Evolutionary conservation across 2,113 vertebrate species (phyloP), one percentile per base, ranked within the genome.

Genomic region (Phrynocephalus versicolor): DNA sequence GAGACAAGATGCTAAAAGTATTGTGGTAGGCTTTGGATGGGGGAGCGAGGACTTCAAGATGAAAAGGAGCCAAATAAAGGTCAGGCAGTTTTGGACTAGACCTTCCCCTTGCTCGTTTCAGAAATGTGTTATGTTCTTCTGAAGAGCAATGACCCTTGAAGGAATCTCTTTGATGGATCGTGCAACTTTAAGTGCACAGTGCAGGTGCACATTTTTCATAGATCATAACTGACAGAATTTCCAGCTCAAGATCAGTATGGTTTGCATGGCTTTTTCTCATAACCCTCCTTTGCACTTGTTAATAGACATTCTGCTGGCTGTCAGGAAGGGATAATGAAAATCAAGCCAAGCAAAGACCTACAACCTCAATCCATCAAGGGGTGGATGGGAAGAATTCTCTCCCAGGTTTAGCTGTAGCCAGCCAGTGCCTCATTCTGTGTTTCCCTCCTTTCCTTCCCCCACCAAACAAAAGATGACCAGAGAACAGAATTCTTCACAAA

Each of bases 61-160:
- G 25, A 87, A 89, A 86, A 88, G 74, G 80, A 89, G 85, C 45
- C 85, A 76, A 84, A 85, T 78, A 89, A 81, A 80, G 88, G 75
- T 51, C 64, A 90, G 75, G 60, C 86, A 76, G 33, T 0, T 1
- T 57, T 74, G 79, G 81, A 70, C 30, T 84, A 83, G 41, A 9
- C 87, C 80, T 81, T 76, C 51, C 58, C 33, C 30, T 55, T 19
- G 18, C 83, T 41, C 73, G 15, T 86, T 85, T 81, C 67, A 86
- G 77, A 90, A 88, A 90, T 78, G 67, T 88, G 82, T 90, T 85
- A 27, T 51, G 71, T 65, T 85, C 72, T 88, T 90, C 85, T 0
- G 16, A 82, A 79, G 78, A 84, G 64, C 64, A 74, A 85, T 91
- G 93, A 93, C 82, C 90, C 90, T 88, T 93, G 86, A 91, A 91